Percentiles rank a stretch among this genome's conserved stretches.
phyloP scores from a whole-genome alignment of 2,797 vertebrate genomes.

The Spizella passerina region DNA sequence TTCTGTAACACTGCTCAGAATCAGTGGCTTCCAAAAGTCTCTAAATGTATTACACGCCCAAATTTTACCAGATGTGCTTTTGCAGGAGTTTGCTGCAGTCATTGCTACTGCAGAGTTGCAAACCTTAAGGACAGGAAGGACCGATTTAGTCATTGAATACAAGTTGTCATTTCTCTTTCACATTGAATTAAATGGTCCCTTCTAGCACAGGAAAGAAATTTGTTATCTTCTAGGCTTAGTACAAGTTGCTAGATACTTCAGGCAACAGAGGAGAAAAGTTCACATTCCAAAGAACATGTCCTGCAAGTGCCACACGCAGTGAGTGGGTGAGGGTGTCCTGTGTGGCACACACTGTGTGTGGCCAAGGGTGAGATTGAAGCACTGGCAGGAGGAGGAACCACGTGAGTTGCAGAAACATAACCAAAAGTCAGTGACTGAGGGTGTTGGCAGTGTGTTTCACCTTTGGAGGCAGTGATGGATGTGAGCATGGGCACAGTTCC shows the following conservation, averaged over 20 bases:
- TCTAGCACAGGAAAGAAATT: not conserved
- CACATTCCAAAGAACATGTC: not conserved
- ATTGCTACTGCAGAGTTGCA: not conserved
- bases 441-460: not conserved
- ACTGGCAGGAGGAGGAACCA: not conserved
- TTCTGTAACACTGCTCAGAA: not conserved
- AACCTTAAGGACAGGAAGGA: not conserved
- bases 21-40: not conserved
- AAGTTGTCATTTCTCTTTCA: not conserved
- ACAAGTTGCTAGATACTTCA: not conserved
- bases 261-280: not conserved
- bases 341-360: accelerated
- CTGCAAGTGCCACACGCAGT: accelerated
- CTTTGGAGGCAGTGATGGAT: not conserved
- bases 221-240: not conserved
- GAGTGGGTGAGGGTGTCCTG: not conserved
- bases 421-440: accelerated
- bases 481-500: not conserved
- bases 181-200: not conserved
- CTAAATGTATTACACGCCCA: not conserved
- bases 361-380: not conserved
- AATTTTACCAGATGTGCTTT: not conserved
- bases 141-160: not conserved
- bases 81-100: not conserved
- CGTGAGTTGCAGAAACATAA: not conserved